Conservation (phyloP, 2,113 vertebrate species). For the Seriola dumerili region DNA sequence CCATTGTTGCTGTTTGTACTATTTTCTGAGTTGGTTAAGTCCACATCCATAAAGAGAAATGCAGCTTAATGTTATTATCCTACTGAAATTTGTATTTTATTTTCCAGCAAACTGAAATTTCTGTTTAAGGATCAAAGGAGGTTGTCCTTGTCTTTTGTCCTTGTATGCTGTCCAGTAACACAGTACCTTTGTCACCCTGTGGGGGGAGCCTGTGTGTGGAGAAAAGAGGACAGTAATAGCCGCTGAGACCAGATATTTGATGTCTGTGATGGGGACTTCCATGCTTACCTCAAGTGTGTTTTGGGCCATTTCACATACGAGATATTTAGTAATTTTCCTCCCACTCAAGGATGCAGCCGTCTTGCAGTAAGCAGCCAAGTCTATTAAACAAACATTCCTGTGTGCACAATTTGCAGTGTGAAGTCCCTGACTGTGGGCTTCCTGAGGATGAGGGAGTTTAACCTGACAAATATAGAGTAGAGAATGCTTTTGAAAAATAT, state of each 20-base stretch:
- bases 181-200: constrained; percentile 76
- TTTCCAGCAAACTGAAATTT: background rate
- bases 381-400: constrained; percentile 81
- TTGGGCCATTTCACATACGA: constrained; percentile 79
- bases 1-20: background rate
- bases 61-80: background rate
- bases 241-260: constrained; percentile 63
- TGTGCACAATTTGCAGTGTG: constrained; percentile 70
- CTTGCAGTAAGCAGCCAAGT: constrained; percentile 71
- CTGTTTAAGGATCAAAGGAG: constrained; percentile 4
- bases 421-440: constrained; percentile 66
- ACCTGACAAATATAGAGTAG: constrained; percentile 75
- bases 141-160: constrained; percentile 56
- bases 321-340: constrained; percentile 77
- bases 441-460: constrained; percentile 77
- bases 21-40: background rate
- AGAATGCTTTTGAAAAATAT: constrained; percentile 73
- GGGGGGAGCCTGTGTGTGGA: constrained; percentile 80
- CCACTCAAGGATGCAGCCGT: constrained; percentile 77
- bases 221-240: constrained; percentile 62
- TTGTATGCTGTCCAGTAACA: constrained; percentile 34
- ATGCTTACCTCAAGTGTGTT: constrained; percentile 78
- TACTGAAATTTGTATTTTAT: background rate
- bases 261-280: constrained; percentile 80
- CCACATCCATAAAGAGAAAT: background rate